Percentiles rank a stretch among this genome's conserved stretches.
Conservation (phyloP, 1,140 invertebrate species). For the Lepidurus packardi region DNA sequence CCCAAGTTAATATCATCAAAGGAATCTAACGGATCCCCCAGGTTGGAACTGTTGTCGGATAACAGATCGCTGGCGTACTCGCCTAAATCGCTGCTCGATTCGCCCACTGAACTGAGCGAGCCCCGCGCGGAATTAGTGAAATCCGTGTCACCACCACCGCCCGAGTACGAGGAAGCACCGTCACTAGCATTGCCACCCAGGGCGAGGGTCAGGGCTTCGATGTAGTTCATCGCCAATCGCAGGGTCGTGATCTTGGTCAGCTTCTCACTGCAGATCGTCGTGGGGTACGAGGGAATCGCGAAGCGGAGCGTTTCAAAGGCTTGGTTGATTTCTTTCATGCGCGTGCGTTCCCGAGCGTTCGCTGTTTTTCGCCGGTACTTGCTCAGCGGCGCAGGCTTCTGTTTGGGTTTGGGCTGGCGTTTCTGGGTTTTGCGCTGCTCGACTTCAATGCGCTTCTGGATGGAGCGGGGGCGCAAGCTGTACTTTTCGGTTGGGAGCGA, state of each 20-base stretch:
- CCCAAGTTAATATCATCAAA: constrained; percentile 43
- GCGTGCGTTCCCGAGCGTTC: constrained; percentile 73
- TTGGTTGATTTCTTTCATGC: constrained; percentile 82
- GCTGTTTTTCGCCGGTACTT: constrained; percentile 84
- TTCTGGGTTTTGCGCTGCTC: constrained; percentile 39
- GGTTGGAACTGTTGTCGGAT: constrained; percentile 40
- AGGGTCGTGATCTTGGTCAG: constrained; percentile 83
- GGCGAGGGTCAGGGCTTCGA: constrained; percentile 56
- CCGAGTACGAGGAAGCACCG: constrained; percentile 34
- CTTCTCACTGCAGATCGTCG: constrained; percentile 58
- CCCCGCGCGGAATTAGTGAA: constrained; percentile 34
- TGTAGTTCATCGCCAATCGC: constrained; percentile 80
- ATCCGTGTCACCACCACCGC: constrained; percentile 34
- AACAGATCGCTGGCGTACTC: constrained; percentile 41
- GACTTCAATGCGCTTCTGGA: constrained; percentile 49
- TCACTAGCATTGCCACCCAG: constrained; percentile 38
- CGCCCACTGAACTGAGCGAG: constrained; percentile 33
- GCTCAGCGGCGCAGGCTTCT: constrained; percentile 71
- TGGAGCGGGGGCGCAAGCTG: constrained; percentile 50
- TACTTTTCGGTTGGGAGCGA: constrained; percentile 44
- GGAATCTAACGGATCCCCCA: constrained; percentile 40
- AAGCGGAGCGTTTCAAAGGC: constrained; percentile 73
- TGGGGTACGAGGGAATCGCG: constrained; percentile 58
- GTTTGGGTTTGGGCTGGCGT: constrained; percentile 52
- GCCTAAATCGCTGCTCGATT: constrained; percentile 39